Evolutionary conservation across 2,888 invertebrate species (phyloP), one percentile per base, ranked within the genome.

Genomic region (Agriopis aurantiaria): DNA sequence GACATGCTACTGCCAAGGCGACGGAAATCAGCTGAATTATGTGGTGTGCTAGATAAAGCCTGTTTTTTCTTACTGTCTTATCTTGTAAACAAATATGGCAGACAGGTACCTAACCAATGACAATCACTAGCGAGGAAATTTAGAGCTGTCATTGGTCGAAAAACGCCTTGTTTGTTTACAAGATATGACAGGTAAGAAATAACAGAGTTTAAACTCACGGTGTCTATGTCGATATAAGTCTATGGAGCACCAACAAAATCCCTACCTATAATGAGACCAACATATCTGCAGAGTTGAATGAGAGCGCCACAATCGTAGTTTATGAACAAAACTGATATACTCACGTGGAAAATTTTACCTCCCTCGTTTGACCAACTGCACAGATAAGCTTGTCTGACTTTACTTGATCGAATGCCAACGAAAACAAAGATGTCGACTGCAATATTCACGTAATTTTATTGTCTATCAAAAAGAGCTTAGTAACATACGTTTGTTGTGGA

Each of bases 381-480:
- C 3, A 9, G 3, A 33, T 3, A 46, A 8, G 12, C 33, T 58
- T 7, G 46, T 33, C 3, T 2, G 12, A 12, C 23, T 17, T 12
- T 23, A 23, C 71, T 85, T 87, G 88, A 86, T 80, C 78, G 41
- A 60, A 73, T 67, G 89, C 88, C 89, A 88, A 88, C 68, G 74
- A 82, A 84, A 85, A 88, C 85, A 85, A 68, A 76, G 72, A 63
- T 70, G 79, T 79, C 74, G 74, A 77, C 68, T 66, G 70, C 78
- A 81, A 86, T 65, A 53, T 56, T 59, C 14, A 65, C 52, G 11
- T 23, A 10, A 65, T 59, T 68, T 84, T 84, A 85, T 84, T 80
- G 83, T 81, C 80, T 84, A 87, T 86, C 85, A 84, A 87, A 84
- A 83, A 82, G 83, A 82, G 80, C 82, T 83, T 82, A 83, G 82